Evolutionary conservation across 1,140 invertebrate genomes (phyloP).

Genomic region (Eupristina koningsbergeri): DNA sequence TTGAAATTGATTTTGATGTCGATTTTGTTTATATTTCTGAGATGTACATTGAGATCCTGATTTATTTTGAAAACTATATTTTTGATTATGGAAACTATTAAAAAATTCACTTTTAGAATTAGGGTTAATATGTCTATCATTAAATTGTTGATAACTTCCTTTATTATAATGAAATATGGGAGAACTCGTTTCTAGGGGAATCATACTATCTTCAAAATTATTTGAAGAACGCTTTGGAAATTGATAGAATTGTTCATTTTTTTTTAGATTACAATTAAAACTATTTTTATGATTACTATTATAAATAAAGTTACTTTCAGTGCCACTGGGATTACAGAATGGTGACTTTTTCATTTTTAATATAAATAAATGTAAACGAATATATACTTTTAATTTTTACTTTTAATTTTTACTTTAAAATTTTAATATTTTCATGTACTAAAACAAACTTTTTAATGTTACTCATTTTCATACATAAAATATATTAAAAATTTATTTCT

Average conservation of each 20-base stretch:
- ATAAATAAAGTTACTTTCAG: background rate
- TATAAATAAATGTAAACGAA: background rate
- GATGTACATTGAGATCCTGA: background rate
- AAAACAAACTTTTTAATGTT: too few relatives aligned
- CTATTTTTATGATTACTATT: conserved; percentile 19
- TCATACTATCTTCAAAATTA: background rate
- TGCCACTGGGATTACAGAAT: background rate
- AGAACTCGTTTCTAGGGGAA: conserved; percentile 20
- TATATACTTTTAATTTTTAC: too few relatives aligned
- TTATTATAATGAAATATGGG: conserved; percentile 12
- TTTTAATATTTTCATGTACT: too few relatives aligned
- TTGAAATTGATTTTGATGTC: background rate
- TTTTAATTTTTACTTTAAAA: too few relatives aligned
- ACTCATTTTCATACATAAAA: too few relatives aligned
- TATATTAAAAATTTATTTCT: too few relatives aligned
- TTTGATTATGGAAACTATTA: conserved; percentile 5
- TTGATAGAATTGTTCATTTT: conserved; percentile 6
- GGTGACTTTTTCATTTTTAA: conserved; percentile 37
- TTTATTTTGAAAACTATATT: conserved; percentile 28
- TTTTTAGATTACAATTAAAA: conserved; percentile 25
- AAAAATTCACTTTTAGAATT: background rate
- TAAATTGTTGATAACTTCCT: background rate
- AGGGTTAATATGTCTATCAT: background rate
- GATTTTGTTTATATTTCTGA: conserved; percentile 18
- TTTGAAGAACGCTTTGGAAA: background rate